Base-by-base conservation (phyloP, 2,797 vertebrate species). In the Cuniculus paca region DNA sequence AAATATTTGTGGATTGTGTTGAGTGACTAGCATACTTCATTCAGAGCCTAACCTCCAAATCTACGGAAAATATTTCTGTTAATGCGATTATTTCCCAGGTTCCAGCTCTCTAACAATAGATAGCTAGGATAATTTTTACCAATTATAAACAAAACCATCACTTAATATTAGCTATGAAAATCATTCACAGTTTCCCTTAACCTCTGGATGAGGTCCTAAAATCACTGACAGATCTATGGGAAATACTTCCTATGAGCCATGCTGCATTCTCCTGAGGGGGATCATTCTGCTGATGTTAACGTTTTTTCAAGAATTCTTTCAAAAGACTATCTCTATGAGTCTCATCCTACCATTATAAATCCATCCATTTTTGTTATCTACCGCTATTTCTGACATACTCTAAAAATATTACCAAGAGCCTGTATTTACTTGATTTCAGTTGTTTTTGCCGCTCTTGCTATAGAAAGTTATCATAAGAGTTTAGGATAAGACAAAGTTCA, bases 111-210 rank as follows among this genome's bases (percentile, higher is more conserved):
- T 68, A 84, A n/a, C 8, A 82, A 82, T 54, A 83, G 75, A 78
- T 85, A 58, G 3, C 8, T 52, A 74, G 74, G 77, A 61, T 89
- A 2, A 61, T 3, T 24, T 90, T 75, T 83, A 74, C 5, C 11
- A 83, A 39, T 20, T 80, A 54, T 8, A 56, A 19, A 11, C 1
- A 88, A 68, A 42, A 13, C 5, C 3, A 77, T 61, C 82, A 89
- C 22, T 61, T 70, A 86, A 83, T 56, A 0, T 58, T 63, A 90
- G 34, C 50, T 81, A 81, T 60, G 26, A 85, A 83, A 65, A 82
- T n/a, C 92, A 36, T 52, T 75, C 34, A 45, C 39, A 19, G n/a
- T 34, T 94, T 79, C 19, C 1, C 16, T 52, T 81, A 84, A 50
- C 7, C 24, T n/a, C 2, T 85, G 22, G 3, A 10, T 72, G n/a